Conservation (phyloP, 2,113 vertebrate genomes). For the Pseudolaguvia tuberculata region DNA sequence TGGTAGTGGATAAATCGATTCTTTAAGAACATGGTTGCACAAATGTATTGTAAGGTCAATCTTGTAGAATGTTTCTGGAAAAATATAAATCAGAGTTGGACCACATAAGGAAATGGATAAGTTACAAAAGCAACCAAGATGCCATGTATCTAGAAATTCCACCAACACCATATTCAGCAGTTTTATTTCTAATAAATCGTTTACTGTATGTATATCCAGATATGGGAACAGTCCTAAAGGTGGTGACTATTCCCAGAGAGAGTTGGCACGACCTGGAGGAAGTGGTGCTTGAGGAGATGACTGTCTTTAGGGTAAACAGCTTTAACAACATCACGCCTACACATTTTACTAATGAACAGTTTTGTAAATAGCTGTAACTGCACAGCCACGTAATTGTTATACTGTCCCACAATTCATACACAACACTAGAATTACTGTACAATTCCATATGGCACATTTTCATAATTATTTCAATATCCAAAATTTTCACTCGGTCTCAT, state of each 20-base stretch:
- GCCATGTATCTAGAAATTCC: not conserved
- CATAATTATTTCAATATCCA: too few species aligned
- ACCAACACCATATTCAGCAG: too few species aligned
- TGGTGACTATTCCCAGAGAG: slow-evolving; percentile 95
- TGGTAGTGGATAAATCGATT: too few species aligned
- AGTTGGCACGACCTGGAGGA: slow-evolving; percentile 98
- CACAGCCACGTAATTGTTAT: too few species aligned
- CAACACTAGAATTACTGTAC: too few species aligned
- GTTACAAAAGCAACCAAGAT: not conserved
- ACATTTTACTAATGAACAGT: not conserved
- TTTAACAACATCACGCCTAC: not conserved
- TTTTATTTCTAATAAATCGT: too few species aligned
- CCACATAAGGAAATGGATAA: not conserved
- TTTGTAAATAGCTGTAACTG: not conserved
- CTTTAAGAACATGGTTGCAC: not conserved
- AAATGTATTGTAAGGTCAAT: not conserved
- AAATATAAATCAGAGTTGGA: too few species aligned
- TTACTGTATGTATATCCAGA: slow-evolving; percentile 67
- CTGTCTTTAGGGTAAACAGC: slow-evolving; percentile 84
- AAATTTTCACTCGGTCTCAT: too few species aligned
- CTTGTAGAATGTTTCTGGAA: too few species aligned
- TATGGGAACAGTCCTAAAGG: slow-evolving; percentile 91
- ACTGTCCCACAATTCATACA: too few species aligned
- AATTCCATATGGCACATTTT: too few species aligned
- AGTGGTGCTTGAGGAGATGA: slow-evolving; percentile 96